phyloP scores from a whole-genome alignment of 2,888 invertebrate species.

The Chrysomela aeneicollis region DNA sequence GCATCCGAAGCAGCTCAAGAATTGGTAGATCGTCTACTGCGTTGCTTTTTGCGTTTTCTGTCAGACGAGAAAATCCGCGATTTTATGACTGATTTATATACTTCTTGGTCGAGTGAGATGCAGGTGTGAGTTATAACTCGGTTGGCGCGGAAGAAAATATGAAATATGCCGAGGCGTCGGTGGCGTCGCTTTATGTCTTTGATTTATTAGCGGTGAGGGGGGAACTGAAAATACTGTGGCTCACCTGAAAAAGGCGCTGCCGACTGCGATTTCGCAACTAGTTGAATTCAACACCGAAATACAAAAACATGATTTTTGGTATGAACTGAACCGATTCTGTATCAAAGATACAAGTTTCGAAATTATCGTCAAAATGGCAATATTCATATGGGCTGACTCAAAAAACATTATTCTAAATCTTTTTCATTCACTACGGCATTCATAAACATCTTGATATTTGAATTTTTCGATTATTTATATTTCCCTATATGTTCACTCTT shows the following conservation, averaged over 20 bases:
- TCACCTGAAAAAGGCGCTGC: conserved; percentile 19
- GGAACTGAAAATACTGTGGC: conserved; percentile 56
- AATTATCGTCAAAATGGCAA: too few relatives aligned
- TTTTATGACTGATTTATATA: conserved; percentile 38
- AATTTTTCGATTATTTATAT: too few relatives aligned
- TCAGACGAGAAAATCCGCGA: background rate
- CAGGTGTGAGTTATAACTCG: conserved; percentile 57
- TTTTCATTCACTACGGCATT: too few relatives aligned
- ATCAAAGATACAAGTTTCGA: too few relatives aligned
- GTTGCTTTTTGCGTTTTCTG: conserved; percentile 9
- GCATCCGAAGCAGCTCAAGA: background rate
- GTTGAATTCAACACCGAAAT: too few relatives aligned
- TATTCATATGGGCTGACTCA: too few relatives aligned
- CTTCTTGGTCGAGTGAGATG: conserved; percentile 48
- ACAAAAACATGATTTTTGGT: too few relatives aligned
- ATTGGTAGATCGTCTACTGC: background rate
- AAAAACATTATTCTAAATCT: too few relatives aligned
- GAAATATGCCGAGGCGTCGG: conserved; percentile 58
- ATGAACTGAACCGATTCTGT: too few relatives aligned
- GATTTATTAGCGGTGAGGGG: conserved; percentile 60
- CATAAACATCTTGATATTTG: too few relatives aligned
- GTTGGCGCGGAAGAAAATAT: conserved; percentile 57
- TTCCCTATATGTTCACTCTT: too few relatives aligned
- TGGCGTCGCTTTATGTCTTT: conserved; percentile 46
- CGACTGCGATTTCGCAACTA: too few relatives aligned